A percentile compares a stretch with the other conserved stretches of the same genome.
These are phyloP conservation scores for Agelaius phoeniceus DNA, from an alignment of 2,113 vertebrate genomes.

Conservation along the genomic window DNA sequence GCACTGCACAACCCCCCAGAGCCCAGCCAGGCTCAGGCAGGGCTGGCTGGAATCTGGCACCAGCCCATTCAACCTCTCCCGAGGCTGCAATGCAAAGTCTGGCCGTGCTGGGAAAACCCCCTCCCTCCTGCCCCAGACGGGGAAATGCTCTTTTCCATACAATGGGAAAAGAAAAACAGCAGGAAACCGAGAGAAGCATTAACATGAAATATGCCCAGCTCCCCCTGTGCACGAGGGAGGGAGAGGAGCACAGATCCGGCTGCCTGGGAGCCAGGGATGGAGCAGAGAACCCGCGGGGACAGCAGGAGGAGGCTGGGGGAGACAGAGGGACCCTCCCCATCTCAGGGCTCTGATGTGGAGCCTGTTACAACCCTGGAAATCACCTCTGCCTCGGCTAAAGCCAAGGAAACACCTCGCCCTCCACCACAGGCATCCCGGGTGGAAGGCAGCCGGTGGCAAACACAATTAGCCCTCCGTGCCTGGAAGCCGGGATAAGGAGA, in stretches of 20 bases:
- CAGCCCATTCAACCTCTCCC: neutral
- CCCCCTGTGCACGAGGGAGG: neutral
- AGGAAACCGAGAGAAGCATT: constrained; percentile 44
- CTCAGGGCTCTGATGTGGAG: neutral
- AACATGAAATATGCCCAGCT: neutral
- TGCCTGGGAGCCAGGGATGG: neutral
- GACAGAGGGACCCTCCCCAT: neutral
- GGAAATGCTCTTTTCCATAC: constrained; percentile 38
- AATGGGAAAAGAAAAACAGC: constrained; percentile 56
- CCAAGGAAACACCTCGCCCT: constrained; percentile 49
- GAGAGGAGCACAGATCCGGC: neutral
- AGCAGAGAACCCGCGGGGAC: neutral
- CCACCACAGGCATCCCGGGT: neutral
- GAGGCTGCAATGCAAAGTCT: neutral
- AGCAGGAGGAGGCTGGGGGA: neutral
- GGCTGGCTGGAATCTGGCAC: neutral
- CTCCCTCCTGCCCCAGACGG: neutral
- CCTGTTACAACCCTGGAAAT: neutral
- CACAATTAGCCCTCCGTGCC: neutral
- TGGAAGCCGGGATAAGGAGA: neutral
- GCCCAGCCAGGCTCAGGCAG: neutral
- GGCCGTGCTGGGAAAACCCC: neutral
- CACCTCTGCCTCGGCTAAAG: neutral
- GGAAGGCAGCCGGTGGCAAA: neutral
- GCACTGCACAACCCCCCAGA: neutral